Percentiles rank a stretch among this genome's conserved stretches.
These are phyloP conservation scores for Macrosiphum euphorbiae DNA, from an alignment of 2,888 invertebrate species.

Conservation along the genomic window DNA sequence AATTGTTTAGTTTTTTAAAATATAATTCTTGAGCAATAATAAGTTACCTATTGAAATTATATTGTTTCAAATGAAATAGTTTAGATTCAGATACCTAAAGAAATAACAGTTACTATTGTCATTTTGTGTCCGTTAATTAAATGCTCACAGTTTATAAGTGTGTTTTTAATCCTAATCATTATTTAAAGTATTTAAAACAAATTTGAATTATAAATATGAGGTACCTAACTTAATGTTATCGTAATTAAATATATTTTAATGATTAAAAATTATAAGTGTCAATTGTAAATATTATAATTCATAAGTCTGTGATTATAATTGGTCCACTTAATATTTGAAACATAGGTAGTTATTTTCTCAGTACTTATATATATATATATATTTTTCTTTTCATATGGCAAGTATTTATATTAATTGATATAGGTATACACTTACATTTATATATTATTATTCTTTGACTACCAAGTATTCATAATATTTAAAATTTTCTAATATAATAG, in stretches of 20 bases:
- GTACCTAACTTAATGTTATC: background rate
- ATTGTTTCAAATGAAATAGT: background rate
- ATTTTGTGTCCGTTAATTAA: background rate
- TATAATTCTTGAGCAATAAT: background rate
- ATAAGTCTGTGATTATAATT: background rate
- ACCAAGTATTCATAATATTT: background rate
- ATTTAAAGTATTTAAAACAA: background rate
- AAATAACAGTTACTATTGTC: background rate
- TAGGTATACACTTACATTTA: background rate
- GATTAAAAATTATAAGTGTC: slow-evolving; percentile 20
- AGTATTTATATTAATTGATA: no score
- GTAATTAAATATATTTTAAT: background rate
- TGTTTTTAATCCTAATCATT: background rate
- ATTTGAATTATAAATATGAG: background rate
- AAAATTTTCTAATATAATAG: background rate
- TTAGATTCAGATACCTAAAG: background rate
- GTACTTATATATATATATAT: no score
- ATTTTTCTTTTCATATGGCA: no score
- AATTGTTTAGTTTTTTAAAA: background rate
- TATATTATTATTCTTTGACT: background rate
- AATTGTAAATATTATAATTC: background rate
- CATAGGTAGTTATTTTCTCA: background rate
- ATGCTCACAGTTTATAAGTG: background rate
- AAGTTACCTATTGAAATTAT: background rate
- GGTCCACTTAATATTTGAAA: background rate